A percentile compares a stretch with the other conserved stretches of the same genome.
Conservation (phyloP, 1,140 invertebrate genomes). For the Drosophila subobscura region DNA sequence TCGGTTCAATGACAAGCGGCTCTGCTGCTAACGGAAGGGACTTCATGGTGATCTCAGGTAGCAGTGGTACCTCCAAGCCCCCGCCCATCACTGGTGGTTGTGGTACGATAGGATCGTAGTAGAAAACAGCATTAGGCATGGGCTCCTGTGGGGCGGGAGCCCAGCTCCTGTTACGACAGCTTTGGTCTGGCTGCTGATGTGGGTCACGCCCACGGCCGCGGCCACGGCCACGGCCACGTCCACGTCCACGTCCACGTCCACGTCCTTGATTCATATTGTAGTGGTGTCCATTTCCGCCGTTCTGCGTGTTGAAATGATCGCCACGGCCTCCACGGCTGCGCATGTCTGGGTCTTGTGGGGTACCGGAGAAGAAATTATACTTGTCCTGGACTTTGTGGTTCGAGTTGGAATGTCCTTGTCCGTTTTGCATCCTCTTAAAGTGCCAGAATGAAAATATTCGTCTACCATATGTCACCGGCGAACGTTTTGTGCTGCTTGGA, state of each 20-base stretch:
- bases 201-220: constrained; percentile 21
- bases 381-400: constrained; percentile 15
- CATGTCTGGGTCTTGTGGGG: constrained; percentile 6
- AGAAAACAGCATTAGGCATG: too few relatives aligned
- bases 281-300: constrained; percentile 9
- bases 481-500: constrained; percentile 57
- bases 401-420: constrained; percentile 31
- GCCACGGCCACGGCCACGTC: too few relatives aligned
- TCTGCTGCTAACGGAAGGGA: neutral
- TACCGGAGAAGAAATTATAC: constrained; percentile 14
- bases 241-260: neutral
- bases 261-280: constrained; percentile 11
- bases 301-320: constrained; percentile 1
- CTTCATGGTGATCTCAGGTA: constrained; percentile 4
- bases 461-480: constrained; percentile 19
- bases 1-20: neutral
- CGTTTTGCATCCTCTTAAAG: constrained; percentile 41
- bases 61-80: too few relatives aligned
- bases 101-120: too few relatives aligned
- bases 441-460: constrained; percentile 13
- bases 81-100: too few relatives aligned
- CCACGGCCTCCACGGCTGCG: constrained; percentile 6
- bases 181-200: constrained; percentile 5
- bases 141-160: too few relatives aligned
- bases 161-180: neutral